phyloP scores from a whole-genome alignment of 2,888 invertebrate species.

The Hirtodrosophila histrioides region DNA sequence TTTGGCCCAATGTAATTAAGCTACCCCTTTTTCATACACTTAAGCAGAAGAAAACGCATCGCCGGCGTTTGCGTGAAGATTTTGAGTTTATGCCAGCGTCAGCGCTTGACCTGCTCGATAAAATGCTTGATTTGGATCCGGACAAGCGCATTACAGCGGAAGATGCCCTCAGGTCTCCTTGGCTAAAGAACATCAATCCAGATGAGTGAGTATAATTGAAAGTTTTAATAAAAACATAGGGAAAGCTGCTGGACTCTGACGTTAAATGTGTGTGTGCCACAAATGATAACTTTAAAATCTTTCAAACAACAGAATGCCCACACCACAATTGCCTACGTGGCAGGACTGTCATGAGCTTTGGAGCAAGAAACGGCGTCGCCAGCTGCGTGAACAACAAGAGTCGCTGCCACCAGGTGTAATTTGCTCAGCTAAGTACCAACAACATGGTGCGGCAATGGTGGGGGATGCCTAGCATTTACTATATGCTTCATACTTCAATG shows the following conservation, averaged over 20 bases:
- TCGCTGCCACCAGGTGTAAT: slow-evolving; percentile 63
- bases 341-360: slow-evolving; percentile 99
- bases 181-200: slow-evolving; percentile 96
- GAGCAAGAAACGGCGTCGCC: slow-evolving; percentile 97
- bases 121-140: slow-evolving; percentile 98
- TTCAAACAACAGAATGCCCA: slow-evolving; percentile 88
- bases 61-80: slow-evolving; percentile 95
- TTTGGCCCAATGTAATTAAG: slow-evolving; percentile 98
- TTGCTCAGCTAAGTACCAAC: slow-evolving; percentile 70
- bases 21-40: slow-evolving; percentile 96
- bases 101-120: slow-evolving; percentile 95
- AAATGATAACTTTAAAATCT: too few relatives aligned
- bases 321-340: slow-evolving; percentile 94
- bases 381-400: slow-evolving; percentile 89
- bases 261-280: too few relatives aligned
- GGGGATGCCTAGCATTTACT: slow-evolving; percentile 79
- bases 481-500: slow-evolving; percentile 61
- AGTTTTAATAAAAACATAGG: neutral
- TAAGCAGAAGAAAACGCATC: slow-evolving; percentile 95
- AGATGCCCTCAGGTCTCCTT: slow-evolving; percentile 95
- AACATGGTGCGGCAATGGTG: slow-evolving; percentile 67
- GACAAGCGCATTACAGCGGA: slow-evolving; percentile 96
- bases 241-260: too few relatives aligned
- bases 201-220: slow-evolving; percentile 89
- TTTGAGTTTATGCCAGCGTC: slow-evolving; percentile 95